Evolutionary conservation across 1,140 invertebrate genomes (phyloP).

Genomic region (Physella acuta): DNA sequence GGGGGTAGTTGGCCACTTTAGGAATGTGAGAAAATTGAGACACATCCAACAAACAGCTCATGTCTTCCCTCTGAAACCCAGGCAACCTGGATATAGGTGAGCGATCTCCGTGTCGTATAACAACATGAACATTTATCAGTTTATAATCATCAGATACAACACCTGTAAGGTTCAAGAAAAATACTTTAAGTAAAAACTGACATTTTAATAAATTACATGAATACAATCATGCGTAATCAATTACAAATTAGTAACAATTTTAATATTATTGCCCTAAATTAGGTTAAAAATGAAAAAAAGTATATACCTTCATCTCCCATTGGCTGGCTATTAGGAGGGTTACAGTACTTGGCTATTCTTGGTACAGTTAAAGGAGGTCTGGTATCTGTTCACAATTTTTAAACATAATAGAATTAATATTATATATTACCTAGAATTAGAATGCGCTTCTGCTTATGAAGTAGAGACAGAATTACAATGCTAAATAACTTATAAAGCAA

Average conservation of each 20-base stretch:
- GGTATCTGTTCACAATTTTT: no score
- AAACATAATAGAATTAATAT: neutral
- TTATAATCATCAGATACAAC: conserved; percentile 68
- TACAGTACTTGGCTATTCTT: conserved; percentile 9
- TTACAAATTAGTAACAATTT: neutral
- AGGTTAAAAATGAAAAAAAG: neutral
- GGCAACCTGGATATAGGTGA: conserved; percentile 78
- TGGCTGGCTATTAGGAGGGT: neutral
- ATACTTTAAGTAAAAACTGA: neutral
- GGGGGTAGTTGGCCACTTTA: conserved; percentile 30
- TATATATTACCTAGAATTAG: neutral
- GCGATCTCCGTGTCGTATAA: conserved; percentile 85
- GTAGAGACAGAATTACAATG: neutral
- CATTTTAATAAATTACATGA: neutral
- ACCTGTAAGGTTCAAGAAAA: conserved; percentile 51
- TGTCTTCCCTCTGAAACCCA: conserved; percentile 66
- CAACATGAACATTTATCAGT: conserved; percentile 76
- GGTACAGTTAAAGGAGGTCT: conserved; percentile 4
- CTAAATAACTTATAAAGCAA: neutral
- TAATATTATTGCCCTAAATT: neutral
- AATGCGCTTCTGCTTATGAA: neutral
- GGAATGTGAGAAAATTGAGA: conserved; percentile 32
- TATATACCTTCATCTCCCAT: conserved; percentile 11
- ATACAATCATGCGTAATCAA: neutral
- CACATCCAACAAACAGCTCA: conserved; percentile 71